phyloP scores from a whole-genome alignment of 1,140 invertebrate species.

The Apis laboriosa region DNA sequence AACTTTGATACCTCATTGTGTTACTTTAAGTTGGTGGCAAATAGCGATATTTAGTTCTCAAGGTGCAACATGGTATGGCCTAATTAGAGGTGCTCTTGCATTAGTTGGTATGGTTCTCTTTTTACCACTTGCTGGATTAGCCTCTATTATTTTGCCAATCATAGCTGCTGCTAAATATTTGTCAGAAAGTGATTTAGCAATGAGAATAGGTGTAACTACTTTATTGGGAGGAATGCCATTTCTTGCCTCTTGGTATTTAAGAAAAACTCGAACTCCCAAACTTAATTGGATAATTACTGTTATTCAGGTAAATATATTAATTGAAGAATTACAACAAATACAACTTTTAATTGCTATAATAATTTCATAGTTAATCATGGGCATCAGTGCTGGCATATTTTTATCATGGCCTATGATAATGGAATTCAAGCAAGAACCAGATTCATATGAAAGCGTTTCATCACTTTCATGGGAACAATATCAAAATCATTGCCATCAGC shows the following conservation, averaged over 20 bases:
- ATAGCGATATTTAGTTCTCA: constrained; percentile 90
- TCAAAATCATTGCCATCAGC: constrained; percentile 86
- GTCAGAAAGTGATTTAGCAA: constrained; percentile 84
- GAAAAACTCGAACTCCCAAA: constrained; percentile 80
- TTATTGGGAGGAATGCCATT: constrained; percentile 82
- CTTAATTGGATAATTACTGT: constrained; percentile 85
- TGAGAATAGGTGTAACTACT: constrained; percentile 82
- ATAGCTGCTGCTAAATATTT: constrained; percentile 87
- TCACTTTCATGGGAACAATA: constrained; percentile 85
- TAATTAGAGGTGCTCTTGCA: constrained; percentile 88
- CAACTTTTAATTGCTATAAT: background rate
- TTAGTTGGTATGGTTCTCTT: constrained; percentile 89
- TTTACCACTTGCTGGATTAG: constrained; percentile 88
- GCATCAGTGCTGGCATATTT: constrained; percentile 76
- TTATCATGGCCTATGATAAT: constrained; percentile 80
- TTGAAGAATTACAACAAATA: background rate
- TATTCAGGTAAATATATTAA: constrained; percentile 81
- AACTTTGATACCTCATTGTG: constrained; percentile 90
- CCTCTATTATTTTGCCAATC: constrained; percentile 87
- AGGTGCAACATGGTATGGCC: constrained; percentile 89
- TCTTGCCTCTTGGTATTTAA: constrained; percentile 84
- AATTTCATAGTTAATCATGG: constrained; percentile 68
- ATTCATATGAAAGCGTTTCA: constrained; percentile 70
- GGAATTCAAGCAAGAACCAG: constrained; percentile 73
- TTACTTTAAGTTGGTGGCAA: constrained; percentile 93